Evolutionary conservation across 2,797 vertebrate genomes (phyloP).

Genomic region (Paedocypris micromegethes): DNA sequence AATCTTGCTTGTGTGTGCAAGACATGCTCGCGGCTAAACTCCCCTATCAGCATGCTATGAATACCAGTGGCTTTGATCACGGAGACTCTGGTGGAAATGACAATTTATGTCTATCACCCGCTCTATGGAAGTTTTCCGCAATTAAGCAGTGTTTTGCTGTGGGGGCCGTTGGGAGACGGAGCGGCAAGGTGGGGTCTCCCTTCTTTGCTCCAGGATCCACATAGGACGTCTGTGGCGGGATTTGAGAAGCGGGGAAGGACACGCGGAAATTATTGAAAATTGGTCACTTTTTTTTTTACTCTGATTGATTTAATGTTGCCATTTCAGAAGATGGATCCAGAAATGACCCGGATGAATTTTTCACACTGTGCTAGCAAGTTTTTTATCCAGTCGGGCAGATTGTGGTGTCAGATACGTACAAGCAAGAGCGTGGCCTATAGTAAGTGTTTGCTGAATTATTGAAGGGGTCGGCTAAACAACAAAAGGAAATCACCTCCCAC

Average conservation of each 20-base stretch:
- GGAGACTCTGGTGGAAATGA: slow-evolving; percentile 63
- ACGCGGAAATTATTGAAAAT: slow-evolving; percentile 36
- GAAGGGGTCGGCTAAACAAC: slow-evolving; percentile 55
- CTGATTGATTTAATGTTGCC: no score
- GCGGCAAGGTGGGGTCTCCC: slow-evolving; percentile 57
- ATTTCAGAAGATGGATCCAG: slow-evolving; percentile 49
- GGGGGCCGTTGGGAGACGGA: slow-evolving; percentile 54
- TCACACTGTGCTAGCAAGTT: slow-evolving; percentile 58
- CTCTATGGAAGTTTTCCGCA: slow-evolving; percentile 61
- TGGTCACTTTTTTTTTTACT: neutral
- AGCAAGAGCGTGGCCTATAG: slow-evolving; percentile 55
- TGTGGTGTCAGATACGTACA: slow-evolving; percentile 66
- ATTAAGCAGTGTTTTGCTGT: slow-evolving; percentile 59
- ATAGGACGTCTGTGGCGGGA: slow-evolving; percentile 14
- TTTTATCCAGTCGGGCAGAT: slow-evolving; percentile 53
- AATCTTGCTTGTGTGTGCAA: slow-evolving; percentile 35
- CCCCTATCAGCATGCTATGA: slow-evolving; percentile 56
- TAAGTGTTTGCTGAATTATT: slow-evolving; percentile 73
- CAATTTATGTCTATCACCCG: slow-evolving; percentile 63
- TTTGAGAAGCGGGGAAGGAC: neutral
- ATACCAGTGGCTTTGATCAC: slow-evolving; percentile 66
- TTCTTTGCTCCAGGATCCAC: slow-evolving; percentile 54
- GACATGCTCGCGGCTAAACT: slow-evolving; percentile 57
- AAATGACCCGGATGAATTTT: slow-evolving; percentile 62
- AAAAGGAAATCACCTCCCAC: slow-evolving; percentile 39